Percentiles rank a stretch among this genome's conserved stretches.
These are phyloP conservation scores for Anguilla obscura DNA, from an alignment of 2,797 vertebrate species.

Conservation along the genomic window DNA sequence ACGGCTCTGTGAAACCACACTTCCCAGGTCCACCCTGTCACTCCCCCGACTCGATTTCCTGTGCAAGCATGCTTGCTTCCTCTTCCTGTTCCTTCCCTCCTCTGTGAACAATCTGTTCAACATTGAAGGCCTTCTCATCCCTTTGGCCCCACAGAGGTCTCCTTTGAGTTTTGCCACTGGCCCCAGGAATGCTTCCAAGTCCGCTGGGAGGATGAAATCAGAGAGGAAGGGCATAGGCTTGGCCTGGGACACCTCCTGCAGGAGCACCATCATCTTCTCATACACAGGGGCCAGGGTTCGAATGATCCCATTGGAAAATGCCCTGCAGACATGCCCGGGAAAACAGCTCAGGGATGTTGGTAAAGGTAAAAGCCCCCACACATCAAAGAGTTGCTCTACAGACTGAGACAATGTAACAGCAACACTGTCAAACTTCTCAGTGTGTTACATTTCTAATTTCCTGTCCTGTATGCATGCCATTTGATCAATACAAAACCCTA, in stretches of 20 bases:
- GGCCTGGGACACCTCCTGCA: constrained; percentile 50
- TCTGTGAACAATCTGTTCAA: constrained; percentile 40
- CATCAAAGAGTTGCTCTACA: not conserved
- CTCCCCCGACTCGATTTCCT: not conserved
- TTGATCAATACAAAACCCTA: not conserved
- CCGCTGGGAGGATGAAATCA: constrained; percentile 60
- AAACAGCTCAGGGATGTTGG: not conserved
- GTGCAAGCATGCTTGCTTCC: not conserved
- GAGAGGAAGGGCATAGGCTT: constrained; percentile 69
- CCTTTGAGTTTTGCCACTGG: constrained; percentile 10
- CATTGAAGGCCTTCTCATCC: not conserved
- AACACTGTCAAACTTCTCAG: not conserved
- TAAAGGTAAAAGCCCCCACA: not conserved
- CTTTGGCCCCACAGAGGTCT: not conserved
- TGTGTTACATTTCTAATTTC: not conserved
- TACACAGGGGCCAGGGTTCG: constrained; percentile 62
- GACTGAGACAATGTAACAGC: not conserved
- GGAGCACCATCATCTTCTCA: constrained; percentile 53
- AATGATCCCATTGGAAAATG: constrained; percentile 68
- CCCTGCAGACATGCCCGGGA: constrained; percentile 56
- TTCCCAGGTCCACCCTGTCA: constrained; percentile 61
- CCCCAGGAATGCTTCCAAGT: constrained; percentile 59
- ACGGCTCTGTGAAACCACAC: constrained; percentile 46
- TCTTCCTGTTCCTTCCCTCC: not conserved
- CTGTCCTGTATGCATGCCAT: not conserved